Base-by-base conservation (phyloP, 2,888 invertebrate genomes). In the Prosopocoilus inquinatus region DNA sequence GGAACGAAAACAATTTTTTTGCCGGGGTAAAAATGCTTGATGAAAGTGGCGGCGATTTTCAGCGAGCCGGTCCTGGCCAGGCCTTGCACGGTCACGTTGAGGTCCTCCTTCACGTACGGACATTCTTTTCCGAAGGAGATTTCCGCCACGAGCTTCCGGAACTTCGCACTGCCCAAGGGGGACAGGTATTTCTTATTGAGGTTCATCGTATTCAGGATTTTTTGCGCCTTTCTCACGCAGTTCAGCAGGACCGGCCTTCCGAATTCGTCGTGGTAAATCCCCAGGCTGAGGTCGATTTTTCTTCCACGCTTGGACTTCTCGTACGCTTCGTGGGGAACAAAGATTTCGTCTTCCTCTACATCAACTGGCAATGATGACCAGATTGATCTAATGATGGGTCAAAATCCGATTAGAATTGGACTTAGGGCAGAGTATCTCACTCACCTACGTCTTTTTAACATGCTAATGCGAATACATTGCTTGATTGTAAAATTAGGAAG, bases 1-100 rank as follows among this genome's bases (percentile, higher is more conserved):
- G 87, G 86, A 59, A 87, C 68, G 72, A 84, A 87, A 43, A 79
- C 68, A 41, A 79, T 80, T 72, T 86, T 86, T 59, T 76, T 77
- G 13, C 81, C 79, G 1, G 78, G 76, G 67, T 78, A 78, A 68
- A 79, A 83, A 48, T 76, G 78, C 56, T 79, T 78, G 58, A 86
- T 70, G 71, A 86, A 87, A 38, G 79, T 80, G 11, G 81, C 82
- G 33, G 86, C 86, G 61, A 87, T 76, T 50, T 84, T 75, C 36
- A 88, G 73, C 12, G 87, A 81, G 4, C 88, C 88, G 7, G 87
- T 88, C n/a, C 87, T 87, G 45, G 85, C 84, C 50, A 87, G 78
- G 11, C 80, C 79, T 72, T 88, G 87, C 7, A 58, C 55, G 0
- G 64, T 57, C 7, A 60, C 61, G 41, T 47, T 20, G 43, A 78